phyloP scores from a whole-genome alignment of 2,113 vertebrate species.

The Tinamus guttatus region DNA sequence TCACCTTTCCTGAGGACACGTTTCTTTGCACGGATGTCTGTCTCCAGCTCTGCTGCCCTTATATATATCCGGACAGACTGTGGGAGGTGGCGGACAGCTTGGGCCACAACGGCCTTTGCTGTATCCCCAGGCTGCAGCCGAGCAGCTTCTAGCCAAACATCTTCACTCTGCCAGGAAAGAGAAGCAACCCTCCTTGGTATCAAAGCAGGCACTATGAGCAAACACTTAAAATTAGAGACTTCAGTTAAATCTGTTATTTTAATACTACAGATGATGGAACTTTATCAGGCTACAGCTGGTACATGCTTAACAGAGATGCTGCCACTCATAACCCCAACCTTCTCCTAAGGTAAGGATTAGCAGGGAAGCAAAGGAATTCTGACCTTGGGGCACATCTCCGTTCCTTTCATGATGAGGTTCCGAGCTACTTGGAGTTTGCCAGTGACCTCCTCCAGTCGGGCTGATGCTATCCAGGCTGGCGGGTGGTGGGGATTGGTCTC shows the following conservation, averaged over 20 bases:
- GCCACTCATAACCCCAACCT: neutral
- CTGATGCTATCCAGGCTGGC: slow-evolving; percentile 97
- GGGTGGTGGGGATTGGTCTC: slow-evolving; percentile 99
- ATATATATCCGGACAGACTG: slow-evolving; percentile 97
- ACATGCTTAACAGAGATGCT: neutral
- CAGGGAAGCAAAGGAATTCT: neutral
- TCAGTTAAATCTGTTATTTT: neutral
- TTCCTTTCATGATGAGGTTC: slow-evolving; percentile 99
- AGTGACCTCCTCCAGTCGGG: slow-evolving; percentile 95
- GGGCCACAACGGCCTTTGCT: slow-evolving; percentile 96
- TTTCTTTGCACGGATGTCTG: slow-evolving; percentile 95
- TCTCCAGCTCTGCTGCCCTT: slow-evolving; percentile 95
- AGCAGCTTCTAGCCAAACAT: slow-evolving; percentile 97
- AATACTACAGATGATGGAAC: neutral
- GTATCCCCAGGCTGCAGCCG: slow-evolving; percentile 96
- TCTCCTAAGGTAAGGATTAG: neutral
- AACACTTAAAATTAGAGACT: neutral
- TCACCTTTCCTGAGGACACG: slow-evolving; percentile 95
- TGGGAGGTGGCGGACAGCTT: slow-evolving; percentile 94
- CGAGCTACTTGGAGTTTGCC: slow-evolving; percentile 96
- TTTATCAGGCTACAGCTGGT: neutral
- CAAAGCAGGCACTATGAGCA: neutral
- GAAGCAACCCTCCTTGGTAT: neutral
- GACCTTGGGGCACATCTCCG: slow-evolving; percentile 99
- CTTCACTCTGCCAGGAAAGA: slow-evolving; percentile 88